phyloP scores from a whole-genome alignment of 2,797 vertebrate genomes.

The Gephyroberyx darwinii region DNA sequence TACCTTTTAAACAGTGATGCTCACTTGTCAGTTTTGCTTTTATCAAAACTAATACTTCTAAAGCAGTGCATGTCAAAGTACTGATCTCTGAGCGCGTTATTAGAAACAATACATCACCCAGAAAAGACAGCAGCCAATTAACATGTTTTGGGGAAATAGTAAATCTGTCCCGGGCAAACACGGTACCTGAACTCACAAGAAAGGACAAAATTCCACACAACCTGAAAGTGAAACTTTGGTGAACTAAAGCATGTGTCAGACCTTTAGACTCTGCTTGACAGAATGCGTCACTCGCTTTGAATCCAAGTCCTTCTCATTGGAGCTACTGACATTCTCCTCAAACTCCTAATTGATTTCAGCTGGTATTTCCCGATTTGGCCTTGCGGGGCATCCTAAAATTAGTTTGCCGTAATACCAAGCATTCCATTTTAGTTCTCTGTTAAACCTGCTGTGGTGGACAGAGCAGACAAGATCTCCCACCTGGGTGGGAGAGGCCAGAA shows the following conservation, averaged over 20 bases:
- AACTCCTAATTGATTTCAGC: slow-evolving; percentile 12
- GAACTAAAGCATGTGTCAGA: slow-evolving; percentile 47
- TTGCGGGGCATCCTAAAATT: background rate
- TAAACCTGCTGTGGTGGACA: slow-evolving; percentile 12
- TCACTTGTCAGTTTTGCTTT: background rate
- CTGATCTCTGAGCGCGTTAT: slow-evolving; percentile 42
- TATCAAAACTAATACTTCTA: background rate
- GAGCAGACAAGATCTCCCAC: slow-evolving; percentile 22
- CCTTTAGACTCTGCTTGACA: slow-evolving; percentile 33
- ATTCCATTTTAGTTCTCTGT: slow-evolving; percentile 7
- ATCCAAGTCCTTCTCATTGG: slow-evolving; percentile 17
- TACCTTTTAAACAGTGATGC: no score
- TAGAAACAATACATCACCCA: slow-evolving; percentile 65
- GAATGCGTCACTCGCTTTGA: slow-evolving; percentile 44
- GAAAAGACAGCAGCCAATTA: slow-evolving; percentile 75
- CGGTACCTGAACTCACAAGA: slow-evolving; percentile 63
- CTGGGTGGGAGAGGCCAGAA: slow-evolving; percentile 64
- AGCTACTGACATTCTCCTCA: background rate
- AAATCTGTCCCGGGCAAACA: slow-evolving; percentile 73
- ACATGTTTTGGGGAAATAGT: slow-evolving; percentile 74
- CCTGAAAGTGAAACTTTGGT: slow-evolving; percentile 33
- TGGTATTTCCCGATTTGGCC: slow-evolving; percentile 10
- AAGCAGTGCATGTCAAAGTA: slow-evolving; percentile 7
- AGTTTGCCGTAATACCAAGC: background rate
- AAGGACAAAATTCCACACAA: slow-evolving; percentile 77